Percentiles rank a stretch among this genome's conserved stretches.
These are phyloP conservation scores for Epicampocera succincta DNA, from an alignment of 2,888 invertebrate genomes.

Conservation along the genomic window DNA sequence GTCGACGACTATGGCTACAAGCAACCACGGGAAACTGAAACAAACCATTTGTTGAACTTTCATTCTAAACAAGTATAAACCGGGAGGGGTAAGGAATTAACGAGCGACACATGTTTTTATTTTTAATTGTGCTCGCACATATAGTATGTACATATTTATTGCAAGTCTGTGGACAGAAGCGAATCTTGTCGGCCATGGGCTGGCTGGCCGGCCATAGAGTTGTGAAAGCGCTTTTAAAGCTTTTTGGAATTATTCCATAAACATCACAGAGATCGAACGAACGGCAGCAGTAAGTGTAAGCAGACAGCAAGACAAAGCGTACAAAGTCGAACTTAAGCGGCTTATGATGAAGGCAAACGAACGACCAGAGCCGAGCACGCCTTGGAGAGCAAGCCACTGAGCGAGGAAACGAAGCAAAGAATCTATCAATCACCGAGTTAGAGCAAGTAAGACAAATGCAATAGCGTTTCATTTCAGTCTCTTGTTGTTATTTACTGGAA, in stretches of 20 bases:
- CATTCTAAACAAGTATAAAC: slow-evolving; percentile 18
- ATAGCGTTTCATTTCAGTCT: slow-evolving; percentile 55
- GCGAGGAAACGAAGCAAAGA: slow-evolving; percentile 41
- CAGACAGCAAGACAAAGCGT: slow-evolving; percentile 3
- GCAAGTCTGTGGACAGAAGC: slow-evolving; percentile 34
- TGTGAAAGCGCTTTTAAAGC: slow-evolving; percentile 65
- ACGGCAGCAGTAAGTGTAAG: not conserved
- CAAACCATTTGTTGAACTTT: slow-evolving; percentile 59
- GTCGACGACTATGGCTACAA: not conserved
- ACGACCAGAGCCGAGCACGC: slow-evolving; percentile 39
- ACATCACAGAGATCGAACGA: not conserved
- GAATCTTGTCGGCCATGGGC: slow-evolving; percentile 42
- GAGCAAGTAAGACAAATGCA: slow-evolving; percentile 50
- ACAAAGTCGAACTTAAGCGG: slow-evolving; percentile 59
- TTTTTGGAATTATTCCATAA: slow-evolving; percentile 41
- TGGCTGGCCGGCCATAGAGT: slow-evolving; percentile 33
- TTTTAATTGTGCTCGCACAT: not conserved
- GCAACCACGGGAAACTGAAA: slow-evolving; percentile 43
- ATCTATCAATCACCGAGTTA: not conserved
- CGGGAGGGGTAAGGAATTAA: slow-evolving; percentile 23
- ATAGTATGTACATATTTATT: too few relatives aligned
- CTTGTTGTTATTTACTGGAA: slow-evolving; percentile 53
- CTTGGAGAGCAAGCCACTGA: slow-evolving; percentile 45
- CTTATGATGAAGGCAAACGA: slow-evolving; percentile 30
- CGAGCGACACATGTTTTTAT: not conserved